phyloP scores from a whole-genome alignment of 2,797 vertebrate genomes.

The Sitta carolinensis region DNA sequence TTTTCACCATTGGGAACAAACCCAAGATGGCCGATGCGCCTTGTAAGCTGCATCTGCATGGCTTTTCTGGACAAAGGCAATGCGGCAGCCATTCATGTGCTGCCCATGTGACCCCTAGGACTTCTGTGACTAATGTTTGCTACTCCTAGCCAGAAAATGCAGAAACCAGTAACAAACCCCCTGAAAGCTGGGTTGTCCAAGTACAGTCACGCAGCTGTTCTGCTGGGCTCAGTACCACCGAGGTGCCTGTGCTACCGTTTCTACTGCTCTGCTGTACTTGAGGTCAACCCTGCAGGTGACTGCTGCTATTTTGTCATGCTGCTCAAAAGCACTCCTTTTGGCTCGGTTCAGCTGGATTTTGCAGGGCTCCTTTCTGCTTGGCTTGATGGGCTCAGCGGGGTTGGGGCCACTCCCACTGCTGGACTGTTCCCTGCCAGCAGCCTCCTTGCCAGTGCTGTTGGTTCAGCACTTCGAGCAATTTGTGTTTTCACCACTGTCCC shows the following conservation, averaged over 20 bases:
- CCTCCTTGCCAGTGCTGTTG: accelerated
- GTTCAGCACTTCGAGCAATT: accelerated
- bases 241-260: background rate
- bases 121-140: background rate
- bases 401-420: background rate
- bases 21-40: background rate
- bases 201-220: accelerated
- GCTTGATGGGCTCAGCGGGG: accelerated
- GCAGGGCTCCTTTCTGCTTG: background rate
- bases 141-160: background rate
- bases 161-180: background rate
- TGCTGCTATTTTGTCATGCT: background rate
- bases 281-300: background rate
- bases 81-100: accelerated
- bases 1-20: background rate
- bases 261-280: accelerated
- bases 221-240: accelerated
- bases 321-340: accelerated
- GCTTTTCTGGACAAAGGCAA: background rate
- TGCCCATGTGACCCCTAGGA: background rate
- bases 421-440: background rate
- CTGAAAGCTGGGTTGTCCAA: accelerated
- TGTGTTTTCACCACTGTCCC: accelerated
- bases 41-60: background rate
- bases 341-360: background rate